These are phyloP conservation scores for Dipodomys stephensi DNA, from an alignment of 2,113 vertebrate species.

Conservation along the genomic window DNA sequence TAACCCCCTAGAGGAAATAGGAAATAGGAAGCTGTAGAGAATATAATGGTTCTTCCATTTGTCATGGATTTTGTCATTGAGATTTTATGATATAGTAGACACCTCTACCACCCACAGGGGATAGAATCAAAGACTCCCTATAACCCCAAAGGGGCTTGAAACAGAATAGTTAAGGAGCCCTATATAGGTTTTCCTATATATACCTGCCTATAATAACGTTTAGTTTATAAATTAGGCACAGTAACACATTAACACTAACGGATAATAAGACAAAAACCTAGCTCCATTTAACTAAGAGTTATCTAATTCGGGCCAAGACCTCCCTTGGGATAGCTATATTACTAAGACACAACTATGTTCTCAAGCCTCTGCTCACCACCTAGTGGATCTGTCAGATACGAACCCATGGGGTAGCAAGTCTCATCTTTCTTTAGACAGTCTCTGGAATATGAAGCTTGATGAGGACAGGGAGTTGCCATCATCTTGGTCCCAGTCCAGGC, in stretches of 20 bases:
- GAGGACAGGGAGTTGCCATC: background rate
- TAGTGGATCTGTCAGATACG: background rate
- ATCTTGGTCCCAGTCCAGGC: background rate
- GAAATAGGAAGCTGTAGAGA: background rate
- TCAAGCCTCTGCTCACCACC: background rate
- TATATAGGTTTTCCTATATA: background rate
- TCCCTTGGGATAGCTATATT: background rate
- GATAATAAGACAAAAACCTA: background rate
- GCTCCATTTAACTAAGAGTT: background rate
- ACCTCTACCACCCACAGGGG: background rate
- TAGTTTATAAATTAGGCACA: background rate
- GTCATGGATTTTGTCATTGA: background rate
- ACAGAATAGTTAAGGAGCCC: no score
- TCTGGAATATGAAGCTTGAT: background rate
- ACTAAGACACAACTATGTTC: background rate
- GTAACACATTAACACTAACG: background rate
- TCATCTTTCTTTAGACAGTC: background rate
- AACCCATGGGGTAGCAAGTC: background rate
- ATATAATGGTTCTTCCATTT: background rate
- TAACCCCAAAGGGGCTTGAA: no score
- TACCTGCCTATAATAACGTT: background rate
- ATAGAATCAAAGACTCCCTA: background rate
- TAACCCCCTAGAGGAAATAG: background rate
- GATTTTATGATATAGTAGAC: background rate
- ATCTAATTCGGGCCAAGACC: background rate